Evolutionary conservation across 2,888 invertebrate genomes (phyloP).

Genomic region (Rhaphigaster nebulosa): DNA sequence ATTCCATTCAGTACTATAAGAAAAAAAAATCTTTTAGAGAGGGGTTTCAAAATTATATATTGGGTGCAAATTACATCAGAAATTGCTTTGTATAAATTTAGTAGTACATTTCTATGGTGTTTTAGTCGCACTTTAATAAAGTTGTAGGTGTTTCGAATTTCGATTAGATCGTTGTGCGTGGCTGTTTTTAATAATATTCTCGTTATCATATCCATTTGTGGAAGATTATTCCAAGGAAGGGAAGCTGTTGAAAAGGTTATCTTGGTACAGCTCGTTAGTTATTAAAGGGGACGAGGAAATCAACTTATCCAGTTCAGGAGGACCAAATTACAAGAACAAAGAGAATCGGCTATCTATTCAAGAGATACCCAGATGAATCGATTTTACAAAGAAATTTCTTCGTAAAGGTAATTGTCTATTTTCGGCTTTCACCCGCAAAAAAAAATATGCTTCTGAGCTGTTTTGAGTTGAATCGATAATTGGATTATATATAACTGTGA

Average conservation of each 20-base stretch:
- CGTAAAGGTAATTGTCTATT: background rate
- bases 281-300: slow-evolving; percentile 6
- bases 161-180: slow-evolving; percentile 10
- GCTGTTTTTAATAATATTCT: background rate
- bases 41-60: too few species aligned
- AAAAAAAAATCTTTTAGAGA: too few species aligned
- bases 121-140: background rate
- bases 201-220: background rate
- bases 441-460: background rate
- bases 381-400: background rate
- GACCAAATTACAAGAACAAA: slow-evolving; percentile 45
- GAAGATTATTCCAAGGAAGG: slow-evolving; percentile 4
- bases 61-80: too few species aligned
- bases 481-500: too few species aligned
- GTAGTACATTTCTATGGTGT: background rate
- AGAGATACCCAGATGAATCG: background rate
- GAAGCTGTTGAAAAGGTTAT: background rate
- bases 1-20: too few species aligned
- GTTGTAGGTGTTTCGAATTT: background rate
- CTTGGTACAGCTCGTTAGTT: slow-evolving; percentile 9
- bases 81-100: background rate
- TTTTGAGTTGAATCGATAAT: background rate
- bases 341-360: slow-evolving; percentile 12
- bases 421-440: background rate
- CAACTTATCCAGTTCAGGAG: slow-evolving; percentile 38